Evolutionary conservation across 1,140 invertebrate genomes (phyloP), one percentile per base, ranked within the genome.

Genomic region (Nomia melanderi): DNA sequence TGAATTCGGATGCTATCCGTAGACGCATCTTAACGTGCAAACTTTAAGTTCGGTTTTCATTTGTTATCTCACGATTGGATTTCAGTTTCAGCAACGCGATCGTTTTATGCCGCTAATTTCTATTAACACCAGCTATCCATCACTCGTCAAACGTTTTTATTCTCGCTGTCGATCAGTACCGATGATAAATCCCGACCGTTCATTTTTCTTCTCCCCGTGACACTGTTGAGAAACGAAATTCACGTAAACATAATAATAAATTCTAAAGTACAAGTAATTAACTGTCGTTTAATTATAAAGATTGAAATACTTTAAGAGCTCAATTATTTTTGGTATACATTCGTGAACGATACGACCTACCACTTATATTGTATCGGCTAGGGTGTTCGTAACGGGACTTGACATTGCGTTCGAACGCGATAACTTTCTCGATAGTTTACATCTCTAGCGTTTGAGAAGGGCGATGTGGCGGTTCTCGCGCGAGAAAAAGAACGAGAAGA

Each of bases 361-460:
- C 47, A n/a, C 5, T 44, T 44, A 44, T 3, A 44, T 17, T 44
- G n/a, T 25, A 9, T 60, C 33, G 29, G 39, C 50, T 63, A 50
- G 50, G 27, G 14, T 39, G 23, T 23, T 12, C n/a, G 9, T 1
- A 12, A 29, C 17, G 23, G n/a, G n/a, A 39, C 17, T 41, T 14
- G 2, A 57, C 27, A 12, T 44, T 63, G 33, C 12, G 14, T 33
- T 56, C 6, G 0, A 50, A 20, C 9, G 8, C 20, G 6, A 44
- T 23, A 33, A 39, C 73, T 76, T 76, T 76, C 73, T 76, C 64
- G 75, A 71, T 25, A 71, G 1, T 77, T 77, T 77, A 77, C 75
- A 77, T 77, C 75, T 77, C 75, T 71, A 70, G 27, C 17, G 3
- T 62, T n/a, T 62, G 2, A 50, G 31, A 17, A 27, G 14, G n/a